A percentile compares a stretch with the other conserved stretches of the same genome.
Conservation (phyloP, 23 tunicate genomes). For the Diplosoma virens region DNA sequence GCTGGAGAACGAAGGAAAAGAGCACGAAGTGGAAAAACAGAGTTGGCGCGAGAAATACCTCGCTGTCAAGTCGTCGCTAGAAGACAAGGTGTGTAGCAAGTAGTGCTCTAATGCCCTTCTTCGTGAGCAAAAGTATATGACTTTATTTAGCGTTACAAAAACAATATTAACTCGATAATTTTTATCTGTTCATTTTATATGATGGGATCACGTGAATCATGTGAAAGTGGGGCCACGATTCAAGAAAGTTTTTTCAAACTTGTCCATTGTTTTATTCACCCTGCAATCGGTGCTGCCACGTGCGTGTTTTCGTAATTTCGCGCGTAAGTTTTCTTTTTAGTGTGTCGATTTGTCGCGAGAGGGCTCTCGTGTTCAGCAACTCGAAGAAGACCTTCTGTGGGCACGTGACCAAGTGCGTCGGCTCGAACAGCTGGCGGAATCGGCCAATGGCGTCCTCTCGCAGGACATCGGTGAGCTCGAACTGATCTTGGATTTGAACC, state of each 20-base stretch:
- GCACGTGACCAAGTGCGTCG: constrained; percentile 46
- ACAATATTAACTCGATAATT: no score
- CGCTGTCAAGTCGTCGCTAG: constrained; percentile 33
- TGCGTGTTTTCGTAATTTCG: no score
- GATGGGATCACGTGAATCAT: no score
- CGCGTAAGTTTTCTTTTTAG: constrained; percentile 24
- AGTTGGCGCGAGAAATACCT: constrained; percentile 57
- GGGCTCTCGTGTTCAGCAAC: constrained; percentile 19
- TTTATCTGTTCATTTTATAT: no score
- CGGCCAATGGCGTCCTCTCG: constrained; percentile 35
- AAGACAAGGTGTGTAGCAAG: constrained; percentile 51
- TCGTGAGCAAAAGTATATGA: no score
- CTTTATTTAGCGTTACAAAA: no score
- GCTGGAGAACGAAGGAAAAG: constrained; percentile 11
- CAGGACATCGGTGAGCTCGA: constrained; percentile 50
- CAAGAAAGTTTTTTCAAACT: no score
- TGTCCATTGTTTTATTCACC: no score
- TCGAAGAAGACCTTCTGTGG: constrained; percentile 74
- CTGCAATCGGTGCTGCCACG: no score
- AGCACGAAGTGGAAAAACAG: constrained; percentile 40
- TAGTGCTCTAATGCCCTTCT: background rate
- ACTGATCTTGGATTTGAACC: constrained; percentile 27
- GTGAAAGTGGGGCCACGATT: no score
- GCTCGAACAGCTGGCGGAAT: constrained; percentile 54
- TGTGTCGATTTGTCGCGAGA: constrained; percentile 45